Evolutionary conservation across 2,888 invertebrate genomes (phyloP).

Genomic region (Pterostichus niger): DNA sequence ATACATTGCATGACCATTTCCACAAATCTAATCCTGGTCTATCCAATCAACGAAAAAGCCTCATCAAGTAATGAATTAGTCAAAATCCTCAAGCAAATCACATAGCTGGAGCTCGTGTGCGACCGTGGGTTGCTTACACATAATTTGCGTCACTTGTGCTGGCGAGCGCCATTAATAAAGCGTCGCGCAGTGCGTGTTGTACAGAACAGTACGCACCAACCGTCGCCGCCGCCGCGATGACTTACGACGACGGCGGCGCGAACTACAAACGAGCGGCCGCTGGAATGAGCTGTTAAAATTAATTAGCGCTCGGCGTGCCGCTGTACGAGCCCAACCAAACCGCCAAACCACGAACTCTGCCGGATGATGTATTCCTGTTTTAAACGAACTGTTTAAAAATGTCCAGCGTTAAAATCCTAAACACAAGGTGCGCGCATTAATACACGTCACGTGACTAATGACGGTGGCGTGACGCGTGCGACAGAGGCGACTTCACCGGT

Average conservation of each 20-base stretch:
- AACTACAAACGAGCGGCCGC: slow-evolving; percentile 64
- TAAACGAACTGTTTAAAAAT: slow-evolving; percentile 65
- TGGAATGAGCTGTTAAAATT: slow-evolving; percentile 65
- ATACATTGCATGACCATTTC: too few relatives aligned
- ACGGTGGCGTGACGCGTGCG: slow-evolving; percentile 48
- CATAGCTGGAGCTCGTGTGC: slow-evolving; percentile 36
- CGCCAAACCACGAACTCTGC: slow-evolving; percentile 1
- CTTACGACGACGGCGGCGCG: slow-evolving; percentile 65
- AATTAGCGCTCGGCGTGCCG: slow-evolving; percentile 59
- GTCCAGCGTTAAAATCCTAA: slow-evolving; percentile 57
- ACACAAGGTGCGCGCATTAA: slow-evolving; percentile 58
- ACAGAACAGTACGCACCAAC: slow-evolving; percentile 9
- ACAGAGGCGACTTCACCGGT: slow-evolving; percentile 9
- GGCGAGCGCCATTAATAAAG: slow-evolving; percentile 61
- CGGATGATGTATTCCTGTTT: slow-evolving; percentile 54
- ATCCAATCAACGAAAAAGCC: slow-evolving; percentile 46
- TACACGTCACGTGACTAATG: slow-evolving; percentile 61
- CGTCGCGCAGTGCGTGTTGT: slow-evolving; percentile 19
- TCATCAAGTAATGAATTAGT: slow-evolving; percentile 49
- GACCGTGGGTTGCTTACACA: slow-evolving; percentile 48
- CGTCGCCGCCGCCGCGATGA: slow-evolving; percentile 49
- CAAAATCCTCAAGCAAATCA: slow-evolving; percentile 25
- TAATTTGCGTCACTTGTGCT: slow-evolving; percentile 59
- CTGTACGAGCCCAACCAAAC: slow-evolving; percentile 1
- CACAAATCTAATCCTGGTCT: not conserved